Evolutionary conservation across 2,797 vertebrate species (phyloP), one percentile per base, ranked within the genome.

Genomic region (Orestias chungarensis): DNA sequence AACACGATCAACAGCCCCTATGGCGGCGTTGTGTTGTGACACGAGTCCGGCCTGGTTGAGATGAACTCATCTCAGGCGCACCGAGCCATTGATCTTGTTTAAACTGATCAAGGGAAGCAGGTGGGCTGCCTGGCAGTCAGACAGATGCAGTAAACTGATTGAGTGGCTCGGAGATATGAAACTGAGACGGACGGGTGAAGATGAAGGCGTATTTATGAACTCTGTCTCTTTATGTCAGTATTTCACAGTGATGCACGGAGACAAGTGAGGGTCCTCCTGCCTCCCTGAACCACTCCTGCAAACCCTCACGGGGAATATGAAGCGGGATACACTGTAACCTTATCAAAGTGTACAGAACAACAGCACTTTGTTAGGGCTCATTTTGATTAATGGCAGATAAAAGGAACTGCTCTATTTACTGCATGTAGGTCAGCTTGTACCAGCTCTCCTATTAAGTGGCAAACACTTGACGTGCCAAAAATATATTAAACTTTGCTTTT

Each of bases 341-440:
- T 82, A 69, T 87, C 88, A 82, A 84, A 88, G 77, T 74, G 64
- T 70, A 49, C 29, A 47, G 78, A 86, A 91, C 86, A 78, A 82
- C 80, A 71, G 81, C 75, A 83, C 88, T 92, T 92, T 92, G 90
- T 91, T 86, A 74, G 49, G 50, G 49, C 87, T 92, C 87, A 71
- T 82, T 80, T 68, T 94, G 92, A 94, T 93, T 92, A 94, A 94
- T 93, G 76, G 84, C 85, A 46, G 69, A 76, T 83, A 74, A 82
- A 75, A 80, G 69, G 82, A 87, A 86, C 82, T 43, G 81, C 89
- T 93, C 89, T 84, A 88, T 83, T 93, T 93, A 77, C 85, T 62
- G 79, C 85, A 92, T 92, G 88, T 92, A 91, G 92, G 92, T 90
- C 90, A 90, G 68, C 40, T 74, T 90, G 88, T 92, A 80, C 91